phyloP scores from a whole-genome alignment of 2,888 invertebrate genomes.

The Embidobia sp. region DNA sequence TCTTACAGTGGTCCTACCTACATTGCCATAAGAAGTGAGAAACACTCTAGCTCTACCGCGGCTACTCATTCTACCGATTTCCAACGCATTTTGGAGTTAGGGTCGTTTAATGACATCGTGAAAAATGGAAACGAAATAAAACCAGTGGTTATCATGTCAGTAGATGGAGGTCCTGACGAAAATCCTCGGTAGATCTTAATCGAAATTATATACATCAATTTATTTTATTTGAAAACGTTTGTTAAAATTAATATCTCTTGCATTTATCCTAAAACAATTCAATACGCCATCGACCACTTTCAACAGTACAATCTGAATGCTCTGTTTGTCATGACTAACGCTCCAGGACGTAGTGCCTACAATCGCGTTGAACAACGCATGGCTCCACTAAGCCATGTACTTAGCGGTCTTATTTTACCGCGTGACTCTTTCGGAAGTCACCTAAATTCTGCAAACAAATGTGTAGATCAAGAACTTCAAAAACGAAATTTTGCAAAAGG shows the following conservation, averaged over 20 bases:
- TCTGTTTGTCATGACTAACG: conserved; percentile 66
- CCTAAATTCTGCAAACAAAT: conserved; percentile 69
- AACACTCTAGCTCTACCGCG: conserved; percentile 72
- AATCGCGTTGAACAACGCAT: conserved; percentile 71
- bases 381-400: conserved; percentile 70
- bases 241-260: conserved; percentile 13
- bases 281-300: conserved; percentile 67
- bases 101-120: conserved; percentile 42
- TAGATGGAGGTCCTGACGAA: conserved; percentile 6
- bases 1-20: conserved; percentile 78
- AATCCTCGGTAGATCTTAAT: not conserved
- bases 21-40: conserved; percentile 74
- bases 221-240: not conserved
- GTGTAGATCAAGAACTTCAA: conserved; percentile 74
- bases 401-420: conserved; percentile 71
- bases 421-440: conserved; percentile 72
- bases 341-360: conserved; percentile 67
- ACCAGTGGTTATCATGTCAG: conserved; percentile 68
- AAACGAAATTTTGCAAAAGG: conserved; percentile 74
- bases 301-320: conserved; percentile 68
- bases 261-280: conserved; percentile 67
- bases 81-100: conserved; percentile 32
- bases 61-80: conserved; percentile 65
- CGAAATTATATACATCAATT: no score
- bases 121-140: conserved; percentile 63